Evolutionary conservation across 2,888 invertebrate species (phyloP).

Genomic region (Plutella xylostella): DNA sequence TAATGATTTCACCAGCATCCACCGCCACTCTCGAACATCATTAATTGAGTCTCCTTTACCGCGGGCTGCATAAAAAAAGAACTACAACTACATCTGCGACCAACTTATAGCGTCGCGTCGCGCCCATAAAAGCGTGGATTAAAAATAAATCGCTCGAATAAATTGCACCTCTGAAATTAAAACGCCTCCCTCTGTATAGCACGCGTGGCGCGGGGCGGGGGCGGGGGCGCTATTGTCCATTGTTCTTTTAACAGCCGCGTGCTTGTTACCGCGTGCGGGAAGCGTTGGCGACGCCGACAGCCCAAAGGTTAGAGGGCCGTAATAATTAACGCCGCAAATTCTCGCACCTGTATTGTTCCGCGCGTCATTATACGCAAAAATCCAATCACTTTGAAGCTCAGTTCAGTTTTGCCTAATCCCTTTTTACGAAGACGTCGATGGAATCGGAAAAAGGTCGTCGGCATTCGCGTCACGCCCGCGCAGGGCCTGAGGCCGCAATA

Average conservation of each 20-base stretch:
- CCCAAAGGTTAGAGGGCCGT: constrained; percentile 31
- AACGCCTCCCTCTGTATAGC: constrained; percentile 62
- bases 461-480: constrained; percentile 39
- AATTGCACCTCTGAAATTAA: constrained; percentile 70
- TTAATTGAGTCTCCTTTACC: constrained; percentile 3
- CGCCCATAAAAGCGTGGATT: constrained; percentile 67
- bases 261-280: constrained; percentile 47
- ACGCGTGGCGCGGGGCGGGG: constrained; percentile 17
- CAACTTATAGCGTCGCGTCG: constrained; percentile 62
- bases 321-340: background rate
- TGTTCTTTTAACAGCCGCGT: constrained; percentile 63
- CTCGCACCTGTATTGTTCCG: background rate
- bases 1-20: too few species aligned
- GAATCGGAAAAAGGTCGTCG: constrained; percentile 21
- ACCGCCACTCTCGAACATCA: background rate
- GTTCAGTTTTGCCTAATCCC: too few species aligned
- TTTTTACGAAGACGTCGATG: constrained; percentile 21
- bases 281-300: constrained; percentile 27
- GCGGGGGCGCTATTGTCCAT: constrained; percentile 50
- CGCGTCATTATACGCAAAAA: background rate
- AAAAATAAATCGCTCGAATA: constrained; percentile 71
- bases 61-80: constrained; percentile 26
- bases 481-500: constrained; percentile 32
- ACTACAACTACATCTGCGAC: constrained; percentile 54
- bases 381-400: too few species aligned